Conservation (phyloP, 2,888 invertebrate species). For the Leptura quadrifasciata region DNA sequence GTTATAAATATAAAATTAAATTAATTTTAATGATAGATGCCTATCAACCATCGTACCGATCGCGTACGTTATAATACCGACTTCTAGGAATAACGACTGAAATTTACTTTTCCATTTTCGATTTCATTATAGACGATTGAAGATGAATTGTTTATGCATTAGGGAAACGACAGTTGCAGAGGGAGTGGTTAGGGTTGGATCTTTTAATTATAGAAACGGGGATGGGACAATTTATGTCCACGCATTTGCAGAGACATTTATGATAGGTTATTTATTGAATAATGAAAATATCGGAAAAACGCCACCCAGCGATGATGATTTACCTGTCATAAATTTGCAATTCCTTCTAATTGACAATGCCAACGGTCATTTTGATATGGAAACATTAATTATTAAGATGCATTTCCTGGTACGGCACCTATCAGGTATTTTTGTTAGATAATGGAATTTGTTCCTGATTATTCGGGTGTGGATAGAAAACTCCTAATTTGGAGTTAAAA, state of each 20-base stretch:
- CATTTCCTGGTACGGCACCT: no score
- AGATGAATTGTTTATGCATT: slow-evolving; percentile 64
- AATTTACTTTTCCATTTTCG: slow-evolving; percentile 39
- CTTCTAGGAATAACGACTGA: slow-evolving; percentile 27
- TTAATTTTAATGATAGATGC: slow-evolving; percentile 31
- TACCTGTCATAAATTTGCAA: slow-evolving; percentile 2
- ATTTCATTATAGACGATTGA: slow-evolving; percentile 36
- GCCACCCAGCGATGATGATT: background rate
- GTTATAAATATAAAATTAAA: slow-evolving; percentile 26
- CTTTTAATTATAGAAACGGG: slow-evolving; percentile 69
- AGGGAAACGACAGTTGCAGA: slow-evolving; percentile 63
- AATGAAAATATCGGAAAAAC: slow-evolving; percentile 45
- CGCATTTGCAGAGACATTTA: slow-evolving; percentile 62
- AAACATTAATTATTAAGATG: no score
- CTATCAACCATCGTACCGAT: background rate
- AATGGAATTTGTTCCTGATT: no score
- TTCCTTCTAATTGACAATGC: background rate
- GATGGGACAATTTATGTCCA: slow-evolving; percentile 65
- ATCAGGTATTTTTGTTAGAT: no score
- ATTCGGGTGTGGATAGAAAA: no score
- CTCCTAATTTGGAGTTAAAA: no score
- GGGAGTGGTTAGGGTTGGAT: slow-evolving; percentile 63
- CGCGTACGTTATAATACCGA: background rate
- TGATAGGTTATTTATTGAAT: slow-evolving; percentile 64
- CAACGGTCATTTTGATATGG: no score